phyloP scores from a whole-genome alignment of 2,113 vertebrate genomes.

The Tenebrosternarchus preto region DNA sequence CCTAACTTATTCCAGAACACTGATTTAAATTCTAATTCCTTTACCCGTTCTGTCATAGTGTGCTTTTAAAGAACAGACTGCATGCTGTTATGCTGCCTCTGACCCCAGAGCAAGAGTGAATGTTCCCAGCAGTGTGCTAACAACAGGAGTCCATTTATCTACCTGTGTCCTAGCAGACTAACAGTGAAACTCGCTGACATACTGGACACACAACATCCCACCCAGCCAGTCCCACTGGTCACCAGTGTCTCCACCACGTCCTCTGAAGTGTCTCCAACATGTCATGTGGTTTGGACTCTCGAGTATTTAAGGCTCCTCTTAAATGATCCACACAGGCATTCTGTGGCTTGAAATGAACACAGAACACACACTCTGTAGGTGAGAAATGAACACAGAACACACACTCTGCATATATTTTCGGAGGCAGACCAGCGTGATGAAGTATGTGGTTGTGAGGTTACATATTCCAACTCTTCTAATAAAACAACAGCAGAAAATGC shows the following conservation, averaged over 20 bases:
- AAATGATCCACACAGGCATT: neutral
- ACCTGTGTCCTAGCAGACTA: neutral
- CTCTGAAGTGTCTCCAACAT: neutral
- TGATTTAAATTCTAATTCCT: too few relatives aligned
- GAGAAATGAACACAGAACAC: too few relatives aligned
- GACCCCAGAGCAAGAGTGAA: neutral
- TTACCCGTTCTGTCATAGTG: neutral
- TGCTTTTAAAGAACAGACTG: neutral
- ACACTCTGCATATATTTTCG: too few relatives aligned
- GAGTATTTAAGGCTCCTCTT: neutral
- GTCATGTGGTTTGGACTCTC: conserved; percentile 8
- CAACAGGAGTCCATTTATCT: conserved; percentile 1
- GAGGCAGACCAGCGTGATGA: too few relatives aligned
- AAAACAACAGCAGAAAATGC: neutral
- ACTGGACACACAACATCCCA: neutral
- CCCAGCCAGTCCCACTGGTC: neutral
- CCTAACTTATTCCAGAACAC: too few relatives aligned
- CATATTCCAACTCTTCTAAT: too few relatives aligned
- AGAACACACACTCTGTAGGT: neutral
- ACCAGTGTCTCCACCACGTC: neutral
- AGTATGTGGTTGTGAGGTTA: too few relatives aligned
- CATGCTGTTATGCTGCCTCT: neutral
- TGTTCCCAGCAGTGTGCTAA: neutral
- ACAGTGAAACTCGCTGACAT: conserved; percentile 20
- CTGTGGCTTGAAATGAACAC: too few relatives aligned